These are phyloP conservation scores for Tupiocoris notatus DNA, from an alignment of 2,888 invertebrate genomes.

Conservation along the genomic window DNA sequence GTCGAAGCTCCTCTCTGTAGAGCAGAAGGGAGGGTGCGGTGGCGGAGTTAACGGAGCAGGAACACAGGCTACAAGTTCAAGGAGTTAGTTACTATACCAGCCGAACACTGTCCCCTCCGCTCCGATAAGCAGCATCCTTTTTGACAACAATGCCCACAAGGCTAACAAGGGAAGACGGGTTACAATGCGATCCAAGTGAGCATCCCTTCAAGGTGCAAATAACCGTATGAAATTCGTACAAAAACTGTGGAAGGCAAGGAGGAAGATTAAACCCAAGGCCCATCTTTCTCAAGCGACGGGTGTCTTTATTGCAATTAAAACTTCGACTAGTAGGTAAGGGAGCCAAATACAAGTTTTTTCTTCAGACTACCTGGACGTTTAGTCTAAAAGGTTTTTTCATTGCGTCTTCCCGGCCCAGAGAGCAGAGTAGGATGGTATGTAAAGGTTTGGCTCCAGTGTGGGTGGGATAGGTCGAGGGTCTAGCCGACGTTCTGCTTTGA, in stretches of 20 bases:
- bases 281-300: neutral
- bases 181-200: neutral
- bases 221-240: slow-evolving; percentile 27
- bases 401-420: neutral
- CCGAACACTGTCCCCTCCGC: neutral
- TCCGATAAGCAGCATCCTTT: neutral
- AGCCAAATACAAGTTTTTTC: slow-evolving; percentile 14
- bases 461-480: neutral
- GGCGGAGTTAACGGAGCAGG: neutral
- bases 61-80: neutral
- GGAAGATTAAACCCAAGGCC: slow-evolving; percentile 10
- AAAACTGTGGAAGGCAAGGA: slow-evolving; percentile 6
- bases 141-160: neutral
- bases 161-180: neutral
- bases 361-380: slow-evolving; percentile 22
- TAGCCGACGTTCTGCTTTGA: slow-evolving; percentile 25
- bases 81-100: neutral
- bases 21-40: no score
- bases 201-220: slow-evolving; percentile 22
- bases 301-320: slow-evolving; percentile 34
- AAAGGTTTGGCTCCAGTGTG: neutral
- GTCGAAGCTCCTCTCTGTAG: neutral
- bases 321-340: neutral
- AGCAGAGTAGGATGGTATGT: no score
- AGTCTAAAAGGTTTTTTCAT: slow-evolving; percentile 32